Evolutionary conservation across 2,888 invertebrate species (phyloP).

Genomic region (Dryomyza anilis): DNA sequence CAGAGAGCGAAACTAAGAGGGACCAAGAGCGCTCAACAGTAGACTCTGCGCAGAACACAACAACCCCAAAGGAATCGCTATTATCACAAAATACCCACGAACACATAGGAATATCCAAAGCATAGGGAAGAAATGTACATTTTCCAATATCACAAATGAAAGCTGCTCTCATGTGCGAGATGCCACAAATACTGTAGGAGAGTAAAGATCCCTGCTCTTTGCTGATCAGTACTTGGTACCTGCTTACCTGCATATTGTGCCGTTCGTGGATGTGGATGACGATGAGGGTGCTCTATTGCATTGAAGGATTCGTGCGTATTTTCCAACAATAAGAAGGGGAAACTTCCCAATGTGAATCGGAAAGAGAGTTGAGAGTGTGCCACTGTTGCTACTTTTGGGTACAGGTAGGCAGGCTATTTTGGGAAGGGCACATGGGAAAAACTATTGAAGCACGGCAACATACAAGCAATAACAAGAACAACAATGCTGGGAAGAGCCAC

Average conservation of each 20-base stretch:
- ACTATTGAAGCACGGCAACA: conserved; percentile 13
- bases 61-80: too few relatives aligned
- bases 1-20: background rate
- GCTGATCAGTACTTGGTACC: background rate
- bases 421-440: conserved; percentile 48
- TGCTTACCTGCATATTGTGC: background rate
- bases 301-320: conserved; percentile 36
- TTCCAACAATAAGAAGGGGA: conserved; percentile 33
- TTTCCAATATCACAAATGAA: background rate
- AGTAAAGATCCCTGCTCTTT: background rate
- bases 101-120: background rate
- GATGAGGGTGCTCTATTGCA: conserved; percentile 14
- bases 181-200: background rate
- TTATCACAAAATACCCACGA: too few relatives aligned
- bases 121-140: background rate
- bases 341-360: conserved; percentile 35
- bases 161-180: too few relatives aligned
- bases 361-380: conserved; percentile 22
- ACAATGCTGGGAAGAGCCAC: conserved; percentile 3
- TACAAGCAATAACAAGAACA: conserved; percentile 17
- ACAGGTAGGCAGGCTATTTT: conserved; percentile 1
- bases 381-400: too few relatives aligned
- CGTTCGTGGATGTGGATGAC: background rate
- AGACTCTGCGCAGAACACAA: too few relatives aligned
- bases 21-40: background rate